Evolutionary conservation across 2,888 invertebrate species (phyloP), one percentile per base, ranked within the genome.

Genomic region (Rutpela maculata): DNA sequence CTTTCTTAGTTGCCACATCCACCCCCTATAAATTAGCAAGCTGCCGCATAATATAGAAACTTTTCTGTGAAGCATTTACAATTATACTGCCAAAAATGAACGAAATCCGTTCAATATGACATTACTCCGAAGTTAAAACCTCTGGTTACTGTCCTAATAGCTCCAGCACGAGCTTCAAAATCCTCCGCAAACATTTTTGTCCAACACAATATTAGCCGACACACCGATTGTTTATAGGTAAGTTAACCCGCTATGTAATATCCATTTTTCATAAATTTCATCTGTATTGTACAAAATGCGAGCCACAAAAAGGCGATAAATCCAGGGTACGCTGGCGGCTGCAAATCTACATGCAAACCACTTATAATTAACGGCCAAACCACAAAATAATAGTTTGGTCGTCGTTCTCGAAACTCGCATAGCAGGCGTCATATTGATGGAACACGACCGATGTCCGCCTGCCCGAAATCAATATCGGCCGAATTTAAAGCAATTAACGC

Each of bases 341-440:
- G 57, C 43, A 67, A 67, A 59, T 74, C 59, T 67, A 74, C 67
- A 67, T 63, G 69, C 69, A 43, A 62, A 56, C 63, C 63, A 18
- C 63, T 63, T 22, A 65, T 75, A 75, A 75, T 75, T 69, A 70
- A 75, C 75, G 75, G 65, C 22, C 43, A 43, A 75, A 57, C 75
- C 75, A 56, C 75, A 75, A 75, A 75, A 70, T 70, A 69, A 70
- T 70, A 70, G 69, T 70, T 70, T 69, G 38, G 65, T 57, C 69
- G 65, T 65, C 10, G 43, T 19, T 43, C 65, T 50, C 18, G 59
- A 59, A 59, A 19, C 17, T 17, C 35, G 35, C 22, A 17, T 15
- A 38, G 65, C 38, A 18, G 65, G 65, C 65, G 65, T 17, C 55
- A 31, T 38, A 56, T 55, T 38, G 56, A 55, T 67, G 55, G 67